phyloP scores from a whole-genome alignment of 2,797 vertebrate genomes.

The Chelmon rostratus region DNA sequence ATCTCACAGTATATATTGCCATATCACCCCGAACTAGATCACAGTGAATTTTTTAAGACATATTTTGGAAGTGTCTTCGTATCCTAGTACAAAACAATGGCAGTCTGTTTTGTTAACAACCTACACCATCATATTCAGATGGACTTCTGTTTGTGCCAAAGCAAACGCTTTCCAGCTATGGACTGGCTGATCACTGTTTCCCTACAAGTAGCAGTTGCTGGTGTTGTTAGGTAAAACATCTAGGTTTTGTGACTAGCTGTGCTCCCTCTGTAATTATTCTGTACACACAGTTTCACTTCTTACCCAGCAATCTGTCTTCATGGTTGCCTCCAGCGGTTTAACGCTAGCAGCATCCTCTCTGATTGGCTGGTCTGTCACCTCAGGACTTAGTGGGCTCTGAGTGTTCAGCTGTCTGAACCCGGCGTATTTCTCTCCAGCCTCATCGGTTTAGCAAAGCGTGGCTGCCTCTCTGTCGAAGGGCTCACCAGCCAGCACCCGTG shows the following conservation, averaged over 20 bases:
- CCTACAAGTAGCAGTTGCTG: constrained; percentile 10
- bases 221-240: constrained; percentile 35
- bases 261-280: constrained; percentile 49
- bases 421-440: constrained; percentile 46
- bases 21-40: not conserved
- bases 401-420: constrained; percentile 69
- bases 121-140: not conserved
- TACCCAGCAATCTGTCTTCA: constrained; percentile 47
- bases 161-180: not conserved
- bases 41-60: not conserved
- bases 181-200: not conserved
- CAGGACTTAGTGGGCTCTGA: constrained; percentile 61
- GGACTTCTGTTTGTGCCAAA: constrained; percentile 8
- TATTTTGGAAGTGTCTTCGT: constrained; percentile 8
- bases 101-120: constrained; percentile 8
- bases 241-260: constrained; percentile 33
- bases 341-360: constrained; percentile 49
- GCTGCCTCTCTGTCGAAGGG: constrained; percentile 53
- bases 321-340: constrained; percentile 49
- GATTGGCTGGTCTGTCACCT: constrained; percentile 74
- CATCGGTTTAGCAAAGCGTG: constrained; percentile 65
- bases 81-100: not conserved
- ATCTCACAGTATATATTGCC: not conserved
- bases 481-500: constrained; percentile 52
- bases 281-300: constrained; percentile 54